Percentiles rank a stretch among this genome's conserved stretches.
Conservation (phyloP, 2,797 vertebrate species). For the Salmo trutta region DNA sequence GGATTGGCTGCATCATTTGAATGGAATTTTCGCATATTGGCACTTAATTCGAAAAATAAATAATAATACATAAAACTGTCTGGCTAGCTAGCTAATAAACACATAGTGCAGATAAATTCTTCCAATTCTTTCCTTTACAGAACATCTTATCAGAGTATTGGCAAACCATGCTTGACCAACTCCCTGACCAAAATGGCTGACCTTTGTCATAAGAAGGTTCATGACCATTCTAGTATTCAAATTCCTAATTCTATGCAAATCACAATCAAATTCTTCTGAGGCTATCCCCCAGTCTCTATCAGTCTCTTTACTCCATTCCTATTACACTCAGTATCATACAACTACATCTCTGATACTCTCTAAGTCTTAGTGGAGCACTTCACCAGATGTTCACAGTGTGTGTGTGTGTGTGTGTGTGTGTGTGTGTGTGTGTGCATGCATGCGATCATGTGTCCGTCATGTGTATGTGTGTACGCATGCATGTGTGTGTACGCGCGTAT, state of each 20-base stretch:
- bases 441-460: slow-evolving; percentile 1
- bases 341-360: background rate
- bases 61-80: no score
- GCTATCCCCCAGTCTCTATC: background rate
- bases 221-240: no score
- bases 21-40: no score
- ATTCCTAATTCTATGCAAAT: no score
- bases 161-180: background rate
- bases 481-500: slow-evolving; percentile 18
- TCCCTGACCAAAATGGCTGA: no score
- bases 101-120: no score
- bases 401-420: no score
- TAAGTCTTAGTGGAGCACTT: slow-evolving; percentile 60
- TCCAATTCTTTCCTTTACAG: background rate
- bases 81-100: no score
- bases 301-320: background rate
- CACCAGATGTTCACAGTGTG: slow-evolving; percentile 56
- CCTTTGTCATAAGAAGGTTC: no score
- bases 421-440: slow-evolving; percentile 31
- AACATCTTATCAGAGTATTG: background rate
- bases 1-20: no score
- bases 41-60: no score
- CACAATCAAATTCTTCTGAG: background rate
- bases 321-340: background rate
- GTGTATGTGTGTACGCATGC: background rate